phyloP scores from a whole-genome alignment of 2,797 vertebrate species.

The Argyrosomus regius region DNA sequence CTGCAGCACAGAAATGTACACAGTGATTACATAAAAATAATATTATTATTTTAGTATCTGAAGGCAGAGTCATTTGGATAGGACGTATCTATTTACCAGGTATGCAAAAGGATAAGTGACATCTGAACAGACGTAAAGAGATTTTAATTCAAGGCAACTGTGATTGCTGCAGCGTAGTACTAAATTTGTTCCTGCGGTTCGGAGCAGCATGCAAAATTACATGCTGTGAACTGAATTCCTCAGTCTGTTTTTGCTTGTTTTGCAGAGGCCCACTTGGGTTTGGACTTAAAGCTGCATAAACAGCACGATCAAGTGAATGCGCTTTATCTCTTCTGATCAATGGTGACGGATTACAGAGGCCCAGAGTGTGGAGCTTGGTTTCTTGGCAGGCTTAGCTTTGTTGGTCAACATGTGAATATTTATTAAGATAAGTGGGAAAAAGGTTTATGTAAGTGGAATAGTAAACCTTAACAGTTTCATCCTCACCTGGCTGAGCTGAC shows the following conservation, averaged over 20 bases:
- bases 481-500: background rate
- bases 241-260: slow-evolving; percentile 60
- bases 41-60: slow-evolving; percentile 27
- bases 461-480: background rate
- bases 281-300: slow-evolving; percentile 12
- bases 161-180: slow-evolving; percentile 25
- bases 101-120: slow-evolving; percentile 29
- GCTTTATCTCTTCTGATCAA: slow-evolving; percentile 57
- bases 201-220: slow-evolving; percentile 43
- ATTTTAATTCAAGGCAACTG: slow-evolving; percentile 57
- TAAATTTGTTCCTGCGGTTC: slow-evolving; percentile 47
- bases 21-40: background rate
- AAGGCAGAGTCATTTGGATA: slow-evolving; percentile 23
- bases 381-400: slow-evolving; percentile 5
- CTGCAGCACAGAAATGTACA: background rate
- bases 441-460: background rate
- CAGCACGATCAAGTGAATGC: slow-evolving; percentile 48
- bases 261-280: slow-evolving; percentile 59
- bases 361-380: slow-evolving; percentile 16
- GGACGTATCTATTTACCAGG: slow-evolving; percentile 28
- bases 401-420: slow-evolving; percentile 13
- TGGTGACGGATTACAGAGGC: slow-evolving; percentile 44
- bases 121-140: slow-evolving; percentile 11
- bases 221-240: slow-evolving; percentile 63
- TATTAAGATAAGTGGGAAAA: background rate